Evolutionary conservation across 2,113 vertebrate species (phyloP), one percentile per base, ranked within the genome.

Genomic region (Reinhardtius hippoglossoides): DNA sequence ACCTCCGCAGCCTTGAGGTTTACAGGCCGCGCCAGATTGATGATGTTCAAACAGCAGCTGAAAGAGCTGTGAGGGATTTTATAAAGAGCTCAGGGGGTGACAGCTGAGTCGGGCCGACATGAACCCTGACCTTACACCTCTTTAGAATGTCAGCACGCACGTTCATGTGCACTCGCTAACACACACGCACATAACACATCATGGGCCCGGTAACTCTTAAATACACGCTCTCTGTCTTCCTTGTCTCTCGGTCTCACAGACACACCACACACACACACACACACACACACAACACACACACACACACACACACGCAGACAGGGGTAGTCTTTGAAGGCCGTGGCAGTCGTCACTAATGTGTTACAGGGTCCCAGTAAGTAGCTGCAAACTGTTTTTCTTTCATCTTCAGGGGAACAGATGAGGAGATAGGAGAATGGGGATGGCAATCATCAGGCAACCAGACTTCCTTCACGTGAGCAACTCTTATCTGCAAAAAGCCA

Each of bases 111-210:
- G 64, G 71, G 82, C 86, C 81, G 89, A 90, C 83, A 77, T 74
- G 90, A 93, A 74, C 92, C 71, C 55, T 91, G 86, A 94, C 90
- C 92, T 83, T 76, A 77, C 90, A 91, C 88, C 79, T 92, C 87
- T 88, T 91, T 87, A 88, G 84, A 89, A 87, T 87, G 87, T 90
- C 82, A 84, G 82, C 82, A 81, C 44, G 46, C 72, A 23, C 42
- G 9, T 79, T 78, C 85, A 71, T 54, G 68, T 82, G 66, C 61
- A 57, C 85, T 55, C 1, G 0, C 63, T 56, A 18, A 84, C 57
- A 24, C 27, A 46, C 37, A 20, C 44, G 50, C 82, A 52, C 62
- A 56, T 15, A n/a, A 57, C 21, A 77, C 80, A 48, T 9, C 74
- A 71, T 16, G 35, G 58, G 23, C 48, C 61, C 58, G 42, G 74